These are phyloP conservation scores for Falco novaeseelandiae DNA, from an alignment of 2,797 vertebrate species.

Conservation along the genomic window DNA sequence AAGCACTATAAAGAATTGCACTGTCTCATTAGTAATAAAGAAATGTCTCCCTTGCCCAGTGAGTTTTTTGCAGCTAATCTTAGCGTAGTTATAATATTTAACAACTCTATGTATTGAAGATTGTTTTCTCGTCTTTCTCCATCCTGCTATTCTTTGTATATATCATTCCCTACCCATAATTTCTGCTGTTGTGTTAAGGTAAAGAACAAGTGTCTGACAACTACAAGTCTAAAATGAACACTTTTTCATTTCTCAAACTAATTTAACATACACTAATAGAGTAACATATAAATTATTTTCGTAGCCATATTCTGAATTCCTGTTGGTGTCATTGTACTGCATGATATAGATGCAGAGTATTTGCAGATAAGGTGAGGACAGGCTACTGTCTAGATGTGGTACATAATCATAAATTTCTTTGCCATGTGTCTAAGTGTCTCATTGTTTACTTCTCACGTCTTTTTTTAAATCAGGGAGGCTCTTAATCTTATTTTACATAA, in stretches of 20 bases:
- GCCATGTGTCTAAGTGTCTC: not conserved
- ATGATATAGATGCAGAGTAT: not conserved
- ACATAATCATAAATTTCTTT: not conserved
- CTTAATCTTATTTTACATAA: not conserved
- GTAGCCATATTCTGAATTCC: not conserved
- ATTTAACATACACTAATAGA: not conserved
- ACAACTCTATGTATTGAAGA: not conserved
- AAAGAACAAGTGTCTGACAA: not conserved
- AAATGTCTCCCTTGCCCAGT: not conserved
- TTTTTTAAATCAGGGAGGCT: not conserved
- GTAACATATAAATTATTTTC: not conserved
- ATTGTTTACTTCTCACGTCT: not conserved
- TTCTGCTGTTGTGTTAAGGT: not conserved
- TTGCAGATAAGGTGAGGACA: not conserved
- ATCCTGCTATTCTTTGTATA: not conserved
- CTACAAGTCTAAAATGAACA: not conserved
- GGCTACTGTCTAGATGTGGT: not conserved
- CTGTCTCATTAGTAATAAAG: constrained; percentile 18
- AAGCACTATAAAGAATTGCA: not conserved
- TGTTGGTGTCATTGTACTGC: not conserved
- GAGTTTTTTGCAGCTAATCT: not conserved
- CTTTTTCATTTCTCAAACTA: not conserved
- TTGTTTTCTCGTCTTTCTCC: not conserved
- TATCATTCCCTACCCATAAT: not conserved
- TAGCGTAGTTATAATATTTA: not conserved